phyloP scores from a whole-genome alignment of 2,888 invertebrate species.

The Cosmopolites sordidus region DNA sequence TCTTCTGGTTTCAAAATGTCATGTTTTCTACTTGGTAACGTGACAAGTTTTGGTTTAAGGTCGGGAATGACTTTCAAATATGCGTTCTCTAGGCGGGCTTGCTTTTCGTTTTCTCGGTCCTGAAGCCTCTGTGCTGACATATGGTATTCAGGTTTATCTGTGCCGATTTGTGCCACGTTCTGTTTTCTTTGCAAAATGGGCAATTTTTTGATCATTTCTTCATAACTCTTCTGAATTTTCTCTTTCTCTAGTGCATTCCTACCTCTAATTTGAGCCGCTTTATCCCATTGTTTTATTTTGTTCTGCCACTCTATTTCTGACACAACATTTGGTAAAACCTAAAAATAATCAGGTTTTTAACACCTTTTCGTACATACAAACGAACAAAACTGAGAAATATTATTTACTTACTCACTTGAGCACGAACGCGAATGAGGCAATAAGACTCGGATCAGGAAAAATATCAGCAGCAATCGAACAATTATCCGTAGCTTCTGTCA shows the following conservation, averaged over 20 bases:
- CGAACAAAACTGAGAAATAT: too few relatives aligned
- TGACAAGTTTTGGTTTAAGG: constrained; percentile 37
- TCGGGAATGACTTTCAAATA: constrained; percentile 47
- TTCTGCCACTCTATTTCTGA: constrained; percentile 37
- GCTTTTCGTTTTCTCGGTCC: constrained; percentile 47
- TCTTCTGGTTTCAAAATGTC: constrained; percentile 11
- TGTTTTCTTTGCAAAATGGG: constrained; percentile 46
- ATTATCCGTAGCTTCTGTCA: too few relatives aligned
- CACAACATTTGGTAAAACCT: constrained; percentile 31
- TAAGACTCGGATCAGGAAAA: too few relatives aligned
- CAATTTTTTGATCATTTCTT: constrained; percentile 50
- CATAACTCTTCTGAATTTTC: constrained; percentile 51
- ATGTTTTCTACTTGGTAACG: constrained; percentile 37
- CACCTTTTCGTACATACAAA: too few relatives aligned
- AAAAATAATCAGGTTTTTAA: not conserved
- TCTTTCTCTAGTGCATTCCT: constrained; percentile 52
- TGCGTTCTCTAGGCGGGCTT: constrained; percentile 53
- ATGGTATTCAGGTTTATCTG: constrained; percentile 45
- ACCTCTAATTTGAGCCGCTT: constrained; percentile 46
- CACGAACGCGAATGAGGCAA: too few relatives aligned
- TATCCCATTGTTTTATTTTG: constrained; percentile 38
- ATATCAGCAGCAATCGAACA: too few relatives aligned
- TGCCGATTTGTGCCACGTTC: constrained; percentile 39
- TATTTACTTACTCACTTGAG: too few relatives aligned
- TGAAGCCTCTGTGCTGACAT: constrained; percentile 48